Evolutionary conservation across 2,888 invertebrate genomes (phyloP).

Genomic region (Polydrusus pterygomalis): DNA sequence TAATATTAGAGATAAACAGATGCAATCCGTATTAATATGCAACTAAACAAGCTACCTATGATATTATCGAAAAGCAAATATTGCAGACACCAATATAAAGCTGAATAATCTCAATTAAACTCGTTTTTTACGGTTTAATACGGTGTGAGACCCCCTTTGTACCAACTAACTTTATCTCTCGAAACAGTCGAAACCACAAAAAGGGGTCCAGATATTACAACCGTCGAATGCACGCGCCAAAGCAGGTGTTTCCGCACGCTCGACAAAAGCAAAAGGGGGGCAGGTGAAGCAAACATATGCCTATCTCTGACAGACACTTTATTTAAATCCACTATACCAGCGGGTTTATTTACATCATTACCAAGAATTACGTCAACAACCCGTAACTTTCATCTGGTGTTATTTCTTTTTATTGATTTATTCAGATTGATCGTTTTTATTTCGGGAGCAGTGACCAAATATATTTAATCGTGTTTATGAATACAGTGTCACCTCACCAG

Average conservation of each 20-base stretch:
- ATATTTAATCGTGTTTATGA: too few species aligned
- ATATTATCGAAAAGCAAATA: conserved; percentile 16
- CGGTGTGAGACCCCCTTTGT: conserved; percentile 31
- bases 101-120: conserved; percentile 8
- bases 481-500: too few species aligned
- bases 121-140: conserved; percentile 22
- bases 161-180: conserved; percentile 47
- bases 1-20: not conserved
- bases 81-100: not conserved
- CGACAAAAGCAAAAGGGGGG: conserved; percentile 31
- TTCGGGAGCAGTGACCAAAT: not conserved
- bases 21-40: too few species aligned
- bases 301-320: conserved; percentile 46
- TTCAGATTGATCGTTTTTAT: conserved; percentile 1
- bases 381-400: conserved; percentile 42
- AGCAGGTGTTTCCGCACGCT: conserved; percentile 44
- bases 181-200: conserved; percentile 36
- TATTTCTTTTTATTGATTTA: conserved; percentile 11
- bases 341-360: conserved; percentile 40
- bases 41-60: too few species aligned
- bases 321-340: conserved; percentile 44
- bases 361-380: conserved; percentile 40
- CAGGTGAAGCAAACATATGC: conserved; percentile 51
- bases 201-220: conserved; percentile 46
- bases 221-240: conserved; percentile 44